These are phyloP conservation scores for Atta texana DNA, from an alignment of 1,140 invertebrate species.

Conservation along the genomic window DNA sequence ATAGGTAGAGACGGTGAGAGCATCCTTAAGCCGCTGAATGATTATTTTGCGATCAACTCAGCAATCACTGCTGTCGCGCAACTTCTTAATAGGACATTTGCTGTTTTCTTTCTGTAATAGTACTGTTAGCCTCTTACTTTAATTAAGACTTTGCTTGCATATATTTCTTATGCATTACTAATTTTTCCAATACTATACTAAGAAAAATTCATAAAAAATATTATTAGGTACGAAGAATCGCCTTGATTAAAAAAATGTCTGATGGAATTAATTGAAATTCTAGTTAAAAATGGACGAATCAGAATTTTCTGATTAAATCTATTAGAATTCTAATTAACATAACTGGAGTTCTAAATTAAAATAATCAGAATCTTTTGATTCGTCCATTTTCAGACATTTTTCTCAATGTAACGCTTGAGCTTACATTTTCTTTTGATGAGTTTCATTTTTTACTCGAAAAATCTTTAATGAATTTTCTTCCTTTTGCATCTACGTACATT, in stretches of 20 bases:
- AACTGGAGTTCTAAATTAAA: too few species aligned
- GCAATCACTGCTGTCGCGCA: constrained; percentile 53
- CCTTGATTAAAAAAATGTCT: too few species aligned
- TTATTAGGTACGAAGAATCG: too few species aligned
- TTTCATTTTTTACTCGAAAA: not conserved
- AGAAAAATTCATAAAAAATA: too few species aligned
- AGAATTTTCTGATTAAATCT: too few species aligned
- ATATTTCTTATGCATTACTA: not conserved
- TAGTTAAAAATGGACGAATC: too few species aligned
- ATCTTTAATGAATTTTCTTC: not conserved
- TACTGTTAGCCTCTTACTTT: constrained; percentile 37
- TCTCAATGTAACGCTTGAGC: not conserved
- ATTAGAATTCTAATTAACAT: too few species aligned
- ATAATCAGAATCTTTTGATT: too few species aligned
- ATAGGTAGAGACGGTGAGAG: not conserved
- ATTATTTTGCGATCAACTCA: constrained; percentile 55
- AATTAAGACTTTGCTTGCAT: not conserved
- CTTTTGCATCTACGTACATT: not conserved
- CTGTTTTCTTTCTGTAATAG: constrained; percentile 13
- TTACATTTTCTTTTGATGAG: not conserved
- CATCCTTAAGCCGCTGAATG: constrained; percentile 38
- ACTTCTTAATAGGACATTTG: constrained; percentile 63
- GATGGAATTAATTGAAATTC: too few species aligned
- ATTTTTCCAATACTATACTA: not conserved
- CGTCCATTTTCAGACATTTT: not conserved